A percentile compares a stretch with the other conserved stretches of the same genome.
Evolutionary conservation across 2,113 vertebrate species (phyloP).

Genomic region (Toxotes jaculatrix): DNA sequence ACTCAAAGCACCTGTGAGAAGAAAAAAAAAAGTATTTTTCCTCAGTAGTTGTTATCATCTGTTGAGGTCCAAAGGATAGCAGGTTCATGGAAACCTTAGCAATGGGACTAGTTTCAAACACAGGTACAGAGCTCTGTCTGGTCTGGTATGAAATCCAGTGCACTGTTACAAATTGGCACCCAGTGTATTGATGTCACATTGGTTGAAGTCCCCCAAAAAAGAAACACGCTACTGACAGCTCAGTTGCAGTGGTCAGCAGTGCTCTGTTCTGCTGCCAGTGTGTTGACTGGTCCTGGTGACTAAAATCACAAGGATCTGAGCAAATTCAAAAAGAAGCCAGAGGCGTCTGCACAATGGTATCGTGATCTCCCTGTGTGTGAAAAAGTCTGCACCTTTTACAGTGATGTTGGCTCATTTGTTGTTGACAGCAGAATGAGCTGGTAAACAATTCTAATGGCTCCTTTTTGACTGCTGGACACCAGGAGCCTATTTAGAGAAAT

Average conservation of each 20-base stretch:
- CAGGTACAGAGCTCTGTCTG: neutral
- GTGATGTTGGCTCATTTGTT: neutral
- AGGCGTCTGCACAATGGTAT: neutral
- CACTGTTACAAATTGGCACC: conserved; percentile 13
- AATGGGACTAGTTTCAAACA: conserved; percentile 1
- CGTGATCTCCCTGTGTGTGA: neutral
- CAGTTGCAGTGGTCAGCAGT: conserved; percentile 9
- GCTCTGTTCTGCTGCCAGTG: conserved; percentile 3
- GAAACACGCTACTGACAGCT: neutral
- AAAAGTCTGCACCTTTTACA: neutral
- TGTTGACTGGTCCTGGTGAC: conserved; percentile 18
- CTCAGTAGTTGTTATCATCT: neutral
- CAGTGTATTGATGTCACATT: conserved; percentile 25
- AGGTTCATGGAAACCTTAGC: neutral
- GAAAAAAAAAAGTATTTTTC: conserved; percentile 1
- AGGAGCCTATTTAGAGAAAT: neutral
- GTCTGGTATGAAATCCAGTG: neutral
- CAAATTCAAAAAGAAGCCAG: neutral
- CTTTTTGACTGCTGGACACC: neutral
- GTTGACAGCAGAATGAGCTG: neutral
- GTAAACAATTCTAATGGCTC: neutral
- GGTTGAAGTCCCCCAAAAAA: conserved; percentile 10
- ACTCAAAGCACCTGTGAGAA: neutral
- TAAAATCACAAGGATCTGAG: conserved; percentile 12
- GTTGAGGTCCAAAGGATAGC: neutral